Evolutionary conservation across 2,888 invertebrate species (phyloP), one percentile per base, ranked within the genome.

Genomic region (Orchesellides sinensis): DNA sequence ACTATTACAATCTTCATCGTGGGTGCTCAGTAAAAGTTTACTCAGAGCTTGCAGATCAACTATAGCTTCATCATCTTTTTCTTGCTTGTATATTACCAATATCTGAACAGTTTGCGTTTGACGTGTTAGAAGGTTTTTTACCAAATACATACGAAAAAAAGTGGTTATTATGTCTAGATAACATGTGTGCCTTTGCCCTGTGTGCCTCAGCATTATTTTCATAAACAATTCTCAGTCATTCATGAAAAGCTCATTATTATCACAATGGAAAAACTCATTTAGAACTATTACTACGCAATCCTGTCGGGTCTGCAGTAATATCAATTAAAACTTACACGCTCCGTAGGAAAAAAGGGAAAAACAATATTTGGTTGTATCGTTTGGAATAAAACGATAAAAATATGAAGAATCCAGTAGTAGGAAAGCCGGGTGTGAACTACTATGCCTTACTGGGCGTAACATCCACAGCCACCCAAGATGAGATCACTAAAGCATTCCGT

Each of bases 391-490:
- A 14, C 4, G 2, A 29, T 27, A 6, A 17, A 40, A 65, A 59
- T 19, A 80, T 80, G 81, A 81, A 81, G 69, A 56, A 54, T 61
- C 73, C 75, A 66, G 49, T 56, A 29, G 78, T 82, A 21, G 78
- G 81, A 23, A 81, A 68, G 19, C 81, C 84, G 21, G 78, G 81
- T 10, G 75, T 84, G 54, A 82, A 86, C 66, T 86, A 86, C 78
- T 86, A 86, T 74, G 80, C 78, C 66, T 69, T 86, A 4, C 68
- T 86, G 59, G 86, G 84, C 19, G 73, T 86, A 21, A 40, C 70
- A 0, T 85, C 85, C 19, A 85, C 85, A 10, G 86, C 86, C 29
- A 84, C 83, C 69, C 77, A 27, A 27, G 83, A 85, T 27, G 86
- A 86, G 54, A 84, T 86, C 2, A 82, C 65, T 3, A 72, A 63